Evolutionary conservation across 1,140 invertebrate species (phyloP).

Genomic region (Vanessa tameamea): DNA sequence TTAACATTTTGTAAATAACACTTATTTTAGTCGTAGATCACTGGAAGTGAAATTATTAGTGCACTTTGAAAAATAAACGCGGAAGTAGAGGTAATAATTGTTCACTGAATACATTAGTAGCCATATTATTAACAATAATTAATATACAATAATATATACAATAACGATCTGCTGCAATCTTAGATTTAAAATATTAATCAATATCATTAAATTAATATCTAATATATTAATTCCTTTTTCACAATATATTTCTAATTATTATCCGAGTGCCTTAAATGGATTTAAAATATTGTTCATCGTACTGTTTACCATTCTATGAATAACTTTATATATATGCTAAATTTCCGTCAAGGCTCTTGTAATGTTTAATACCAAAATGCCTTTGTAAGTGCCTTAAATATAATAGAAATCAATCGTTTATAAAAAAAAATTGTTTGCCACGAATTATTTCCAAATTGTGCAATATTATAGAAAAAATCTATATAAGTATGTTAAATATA

Average conservation of each 20-base stretch:
- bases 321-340: neutral
- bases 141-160: conserved; percentile 19
- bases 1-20: conserved; percentile 14
- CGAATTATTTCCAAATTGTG: conserved; percentile 4
- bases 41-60: conserved; percentile 35
- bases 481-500: neutral
- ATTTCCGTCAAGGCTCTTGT: neutral
- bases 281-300: neutral
- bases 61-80: conserved; percentile 25
- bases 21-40: conserved; percentile 13
- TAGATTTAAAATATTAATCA: conserved; percentile 24
- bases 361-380: conserved; percentile 9
- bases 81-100: neutral
- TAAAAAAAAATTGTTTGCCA: neutral
- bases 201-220: conserved; percentile 10
- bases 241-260: conserved; percentile 2
- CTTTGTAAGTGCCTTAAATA: conserved; percentile 33
- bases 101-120: conserved; percentile 33
- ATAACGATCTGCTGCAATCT: conserved; percentile 39
- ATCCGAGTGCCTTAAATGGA: conserved; percentile 6
- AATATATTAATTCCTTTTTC: neutral
- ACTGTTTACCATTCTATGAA: neutral
- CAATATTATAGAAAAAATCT: conserved; percentile 1
- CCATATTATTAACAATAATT: conserved; percentile 43
- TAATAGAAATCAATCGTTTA: conserved; percentile 4